Percentiles rank a stretch among this genome's conserved stretches.
Evolutionary conservation across 2,113 vertebrate species (phyloP).

Genomic region (Aegithalos caudatus): DNA sequence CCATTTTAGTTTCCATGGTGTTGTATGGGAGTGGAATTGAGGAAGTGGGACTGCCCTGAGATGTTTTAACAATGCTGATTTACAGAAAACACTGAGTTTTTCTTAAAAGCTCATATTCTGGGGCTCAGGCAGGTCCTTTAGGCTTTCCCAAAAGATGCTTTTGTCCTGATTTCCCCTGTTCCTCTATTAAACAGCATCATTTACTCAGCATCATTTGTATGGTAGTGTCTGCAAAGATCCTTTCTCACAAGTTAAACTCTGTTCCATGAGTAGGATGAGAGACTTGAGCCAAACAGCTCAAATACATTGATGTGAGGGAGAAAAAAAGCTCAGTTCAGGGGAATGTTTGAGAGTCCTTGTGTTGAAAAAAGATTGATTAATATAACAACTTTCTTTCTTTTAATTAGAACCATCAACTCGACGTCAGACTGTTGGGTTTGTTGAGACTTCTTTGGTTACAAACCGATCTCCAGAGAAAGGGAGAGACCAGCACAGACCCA

Average conservation of each 20-base stretch:
- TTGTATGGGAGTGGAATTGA: neutral
- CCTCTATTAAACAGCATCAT: neutral
- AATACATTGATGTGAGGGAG: neutral
- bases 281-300: neutral
- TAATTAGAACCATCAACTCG: slow-evolving; percentile 73
- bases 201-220: neutral
- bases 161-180: neutral
- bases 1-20: neutral
- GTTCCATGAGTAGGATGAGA: neutral
- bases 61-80: neutral
- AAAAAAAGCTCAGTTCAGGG: neutral
- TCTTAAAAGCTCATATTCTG: neutral
- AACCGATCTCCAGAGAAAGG: slow-evolving; percentile 72
- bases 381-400: neutral
- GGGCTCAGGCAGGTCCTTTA: neutral
- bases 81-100: neutral
- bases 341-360: neutral
- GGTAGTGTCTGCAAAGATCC: neutral
- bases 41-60: neutral
- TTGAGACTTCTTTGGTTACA: slow-evolving; percentile 65
- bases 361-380: neutral
- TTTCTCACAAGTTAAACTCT: neutral
- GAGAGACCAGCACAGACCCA: slow-evolving; percentile 73
- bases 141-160: neutral
- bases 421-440: slow-evolving; percentile 77